phyloP scores from a whole-genome alignment of 2,888 invertebrate genomes.

The Bembecia ichneumoniformis region DNA sequence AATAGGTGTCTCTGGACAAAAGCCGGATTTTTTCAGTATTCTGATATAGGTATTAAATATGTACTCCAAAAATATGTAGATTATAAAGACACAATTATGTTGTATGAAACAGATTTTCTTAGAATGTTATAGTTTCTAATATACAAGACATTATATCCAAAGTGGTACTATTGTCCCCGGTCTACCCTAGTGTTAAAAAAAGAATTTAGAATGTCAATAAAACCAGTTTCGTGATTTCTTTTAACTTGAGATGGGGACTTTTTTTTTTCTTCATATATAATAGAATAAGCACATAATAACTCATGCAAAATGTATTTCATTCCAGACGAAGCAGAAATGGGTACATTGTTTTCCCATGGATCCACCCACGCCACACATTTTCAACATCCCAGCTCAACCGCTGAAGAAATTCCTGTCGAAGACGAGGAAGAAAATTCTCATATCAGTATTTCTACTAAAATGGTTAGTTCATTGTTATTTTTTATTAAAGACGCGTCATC shows the following conservation, averaged over 20 bases:
- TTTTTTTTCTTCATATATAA: not conserved
- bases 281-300: not conserved
- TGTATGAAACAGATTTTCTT: too few relatives aligned
- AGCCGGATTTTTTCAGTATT: too few relatives aligned
- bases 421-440: constrained; percentile 29
- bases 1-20: too few relatives aligned
- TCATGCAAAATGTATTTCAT: not conserved
- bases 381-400: constrained; percentile 26
- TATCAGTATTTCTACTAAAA: constrained; percentile 60
- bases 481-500: not conserved
- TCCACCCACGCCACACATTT: constrained; percentile 48
- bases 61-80: too few relatives aligned
- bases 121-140: too few relatives aligned
- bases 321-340: constrained; percentile 21
- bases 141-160: too few relatives aligned
- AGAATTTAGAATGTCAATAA: too few relatives aligned
- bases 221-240: not conserved
- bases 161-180: too few relatives aligned
- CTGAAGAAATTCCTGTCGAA: constrained; percentile 18
- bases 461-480: constrained; percentile 24
- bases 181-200: too few relatives aligned
- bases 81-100: too few relatives aligned
- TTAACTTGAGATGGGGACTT: not conserved
- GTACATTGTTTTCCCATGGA: constrained; percentile 38
- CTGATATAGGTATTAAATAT: too few relatives aligned